Base-by-base conservation (phyloP, 2,888 invertebrate genomes). In the Allacma fusca region DNA sequence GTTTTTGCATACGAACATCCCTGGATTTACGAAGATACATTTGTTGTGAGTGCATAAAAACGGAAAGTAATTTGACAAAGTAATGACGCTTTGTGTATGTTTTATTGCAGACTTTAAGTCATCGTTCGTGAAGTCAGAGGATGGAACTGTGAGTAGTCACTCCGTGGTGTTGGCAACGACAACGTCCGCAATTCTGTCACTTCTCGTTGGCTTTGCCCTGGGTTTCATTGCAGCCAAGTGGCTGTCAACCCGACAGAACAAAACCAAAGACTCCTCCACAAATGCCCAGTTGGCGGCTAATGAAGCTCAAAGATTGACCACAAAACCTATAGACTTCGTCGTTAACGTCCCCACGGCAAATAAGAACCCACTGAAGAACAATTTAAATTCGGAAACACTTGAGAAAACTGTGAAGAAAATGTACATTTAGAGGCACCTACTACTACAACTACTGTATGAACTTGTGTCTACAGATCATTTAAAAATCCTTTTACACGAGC, bases 381-480 rank as follows among this genome's bases (percentile, higher is more conserved):
- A 83, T 73, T 74, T 82, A 43, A 83, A 83, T 76, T 81, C 83
- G 34, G 83, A 81, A 73, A 83, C 83, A 23, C 72, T 83, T 65
- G 83, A 82, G 76, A 83, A 82, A 78, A 82, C 82, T 72, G 82
- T 82, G 74, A 83, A 82, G 64, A 83, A 82, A 65, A 82, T 82
- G 69, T 83, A 83, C 78, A 73, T 83, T 72, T 82, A 82, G 80
- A 43, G 40, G 40, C 40, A 40, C 40, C 40, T n/a, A n/a, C n/a
- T n/a, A n/a, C n/a, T n/a, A n/a, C n/a, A n/a, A n/a, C n/a, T n/a
- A n/a, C n/a, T n/a, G n/a, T 13, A 13, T 40, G 40, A 40, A 40
- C 40, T 40, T 40, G 40, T 40, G 40, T 40, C n/a, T n/a, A n/a
- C n/a, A n/a, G n/a, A n/a, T n/a, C n/a, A 40, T 40, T 40, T 9